Base-by-base conservation (phyloP, 2,797 vertebrate species). In the Fistularia tabacaria region DNA sequence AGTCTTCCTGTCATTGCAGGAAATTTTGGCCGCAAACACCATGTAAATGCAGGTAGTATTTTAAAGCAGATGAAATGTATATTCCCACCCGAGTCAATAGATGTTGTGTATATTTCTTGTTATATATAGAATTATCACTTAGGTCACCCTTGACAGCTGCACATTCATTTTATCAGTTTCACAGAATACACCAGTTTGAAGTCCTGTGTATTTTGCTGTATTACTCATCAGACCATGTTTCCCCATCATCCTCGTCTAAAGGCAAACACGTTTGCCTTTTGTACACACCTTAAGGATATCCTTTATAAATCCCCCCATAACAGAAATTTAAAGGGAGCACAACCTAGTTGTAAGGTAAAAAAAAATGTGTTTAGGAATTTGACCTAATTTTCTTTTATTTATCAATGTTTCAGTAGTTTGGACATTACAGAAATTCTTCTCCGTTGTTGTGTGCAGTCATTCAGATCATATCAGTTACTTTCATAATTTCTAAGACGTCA, bases 21-120 rank as follows among this genome's bases (percentile, higher is more conserved):
- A 66, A 69, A 69, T 57, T 55, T 55, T 61, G 38, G 41, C 57
- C 10, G 39, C 42, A 69, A 51, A 71, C 69, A 44, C 61, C 46
- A 59, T 45, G 46, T 9, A 66, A 56, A 74, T 9, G 69, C 65
- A 54, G 54, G 49, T 43, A 69, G 44, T 46, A 53, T 66, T 69
- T 73, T 49, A 58, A 53, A 68, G 67, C 71, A 39, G 54, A 10
- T 56, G 10, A 8, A 51, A 61, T 25, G 14, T 14, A 39, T 14
- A 12, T 3, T 41, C 50, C 7, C 14, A 12, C 38, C 11, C 9
- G 5, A 25, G 25, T 25, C 25, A 14, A 40, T 51, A 38, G 12
- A 13, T 13, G 36, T 13, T 13, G 14, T 25, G 25, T 25, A 25
- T 25, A 25, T 25, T 25, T 25, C 25, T 25, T 25, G 25, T 25